Percentiles rank a stretch among this genome's conserved stretches.
These are phyloP conservation scores for Pseudochirops corinnae DNA, from an alignment of 2,797 vertebrate genomes.

Conservation along the genomic window DNA sequence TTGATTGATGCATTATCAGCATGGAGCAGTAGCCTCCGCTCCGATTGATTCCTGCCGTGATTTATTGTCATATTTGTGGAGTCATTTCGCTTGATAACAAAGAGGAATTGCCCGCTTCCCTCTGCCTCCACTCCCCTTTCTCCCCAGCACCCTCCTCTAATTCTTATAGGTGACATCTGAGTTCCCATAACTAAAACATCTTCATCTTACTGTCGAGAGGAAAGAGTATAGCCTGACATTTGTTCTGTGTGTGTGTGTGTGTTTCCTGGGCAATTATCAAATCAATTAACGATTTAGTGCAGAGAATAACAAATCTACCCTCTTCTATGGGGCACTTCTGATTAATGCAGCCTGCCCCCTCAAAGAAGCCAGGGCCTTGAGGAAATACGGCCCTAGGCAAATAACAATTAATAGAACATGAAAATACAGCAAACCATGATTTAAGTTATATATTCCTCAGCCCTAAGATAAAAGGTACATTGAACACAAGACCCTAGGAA, in stretches of 20 bases:
- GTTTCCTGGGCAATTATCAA: conserved; percentile 76
- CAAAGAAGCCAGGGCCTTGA: not conserved
- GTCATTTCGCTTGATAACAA: conserved; percentile 99
- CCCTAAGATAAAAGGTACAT: not conserved
- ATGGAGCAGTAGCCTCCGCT: conserved; percentile 96
- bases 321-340: conserved; percentile 72
- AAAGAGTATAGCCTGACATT: conserved; percentile 52
- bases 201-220: conserved; percentile 64
- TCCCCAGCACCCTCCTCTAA: conserved; percentile 69
- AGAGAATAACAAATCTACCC: conserved; percentile 53
- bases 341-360: conserved; percentile 51
- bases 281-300: conserved; percentile 61
- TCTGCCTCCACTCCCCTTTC: conserved; percentile 61
- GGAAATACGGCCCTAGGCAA: not conserved
- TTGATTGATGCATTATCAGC: conserved; percentile 99
- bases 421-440: not conserved
- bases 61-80: conserved; percentile 99
- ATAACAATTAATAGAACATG: not conserved
- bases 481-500: not conserved
- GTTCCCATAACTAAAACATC: conserved; percentile 57
- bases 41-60: conserved; percentile 99
- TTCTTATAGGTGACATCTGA: conserved; percentile 73
- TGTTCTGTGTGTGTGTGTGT: conserved; percentile 55
- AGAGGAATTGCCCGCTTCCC: conserved; percentile 93
- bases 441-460: not conserved